Conservation (phyloP, 2,113 vertebrate genomes). For the Tragelaphus imberbis region DNA sequence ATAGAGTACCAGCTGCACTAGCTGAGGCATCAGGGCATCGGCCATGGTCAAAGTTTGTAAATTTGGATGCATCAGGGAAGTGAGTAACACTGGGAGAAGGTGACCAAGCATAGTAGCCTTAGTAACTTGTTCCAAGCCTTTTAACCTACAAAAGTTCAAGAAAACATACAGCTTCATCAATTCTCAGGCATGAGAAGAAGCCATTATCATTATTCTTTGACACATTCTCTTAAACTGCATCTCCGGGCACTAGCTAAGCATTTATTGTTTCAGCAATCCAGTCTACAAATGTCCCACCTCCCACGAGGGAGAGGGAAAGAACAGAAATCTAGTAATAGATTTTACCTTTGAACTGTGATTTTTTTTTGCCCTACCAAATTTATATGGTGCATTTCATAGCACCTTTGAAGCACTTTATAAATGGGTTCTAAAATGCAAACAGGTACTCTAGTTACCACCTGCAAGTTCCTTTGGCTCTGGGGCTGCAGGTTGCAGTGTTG, state of each 20-base stretch:
- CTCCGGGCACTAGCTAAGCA: neutral
- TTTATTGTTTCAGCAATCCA: neutral
- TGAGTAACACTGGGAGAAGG: slow-evolving; percentile 93
- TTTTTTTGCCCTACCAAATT: neutral
- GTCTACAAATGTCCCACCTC: neutral
- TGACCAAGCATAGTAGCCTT: slow-evolving; percentile 98
- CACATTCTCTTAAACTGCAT: neutral
- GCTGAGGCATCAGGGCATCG: slow-evolving; percentile 96
- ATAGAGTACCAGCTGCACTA: slow-evolving; percentile 97
- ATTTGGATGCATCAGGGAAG: slow-evolving; percentile 97
- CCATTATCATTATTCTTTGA: neutral
- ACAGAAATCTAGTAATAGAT: neutral
- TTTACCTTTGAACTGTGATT: neutral
- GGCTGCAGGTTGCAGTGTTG: neutral
- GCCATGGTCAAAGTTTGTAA: slow-evolving; percentile 94
- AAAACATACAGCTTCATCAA: slow-evolving; percentile 19
- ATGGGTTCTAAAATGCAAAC: neutral
- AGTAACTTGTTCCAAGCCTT: slow-evolving; percentile 96
- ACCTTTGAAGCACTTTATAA: neutral
- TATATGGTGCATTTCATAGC: neutral
- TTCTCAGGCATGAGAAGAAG: neutral
- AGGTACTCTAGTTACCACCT: neutral
- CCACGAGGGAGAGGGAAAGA: neutral
- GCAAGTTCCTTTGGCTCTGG: neutral
- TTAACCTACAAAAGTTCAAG: slow-evolving; percentile 84